Evolutionary conservation across 2,888 invertebrate genomes (phyloP).

Genomic region (Nomada hirtipes): DNA sequence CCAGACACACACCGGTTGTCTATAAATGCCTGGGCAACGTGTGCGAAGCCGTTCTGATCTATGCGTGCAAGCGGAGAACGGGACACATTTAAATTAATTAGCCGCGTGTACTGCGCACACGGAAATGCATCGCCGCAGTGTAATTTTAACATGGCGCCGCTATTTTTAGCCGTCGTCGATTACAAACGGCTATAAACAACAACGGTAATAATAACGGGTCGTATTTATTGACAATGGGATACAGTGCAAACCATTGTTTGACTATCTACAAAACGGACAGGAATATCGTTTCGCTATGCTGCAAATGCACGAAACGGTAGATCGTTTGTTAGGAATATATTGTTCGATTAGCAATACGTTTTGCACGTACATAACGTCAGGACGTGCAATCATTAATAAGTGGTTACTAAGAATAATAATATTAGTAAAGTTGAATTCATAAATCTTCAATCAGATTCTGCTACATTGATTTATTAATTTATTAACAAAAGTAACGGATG

Average conservation of each 20-base stretch:
- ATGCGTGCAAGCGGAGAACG: constrained; percentile 1
- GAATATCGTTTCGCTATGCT: not conserved
- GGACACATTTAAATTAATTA: constrained; percentile 36
- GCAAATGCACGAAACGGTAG: not conserved
- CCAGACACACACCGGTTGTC: not conserved
- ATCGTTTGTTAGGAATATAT: too few relatives aligned
- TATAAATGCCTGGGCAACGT: constrained; percentile 8
- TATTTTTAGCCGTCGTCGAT: constrained; percentile 32
- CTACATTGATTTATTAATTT: too few relatives aligned
- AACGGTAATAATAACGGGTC: constrained; percentile 33
- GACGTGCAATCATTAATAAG: too few relatives aligned
- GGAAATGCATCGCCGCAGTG: constrained; percentile 26
- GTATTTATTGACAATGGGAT: constrained; percentile 21
- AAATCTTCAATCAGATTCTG: too few relatives aligned
- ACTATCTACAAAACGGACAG: not conserved
- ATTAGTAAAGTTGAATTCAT: too few relatives aligned
- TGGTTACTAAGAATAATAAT: too few relatives aligned
- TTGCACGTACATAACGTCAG: too few relatives aligned
- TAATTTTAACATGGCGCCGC: constrained; percentile 35
- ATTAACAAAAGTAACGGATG: too few relatives aligned
- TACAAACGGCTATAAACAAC: constrained; percentile 32
- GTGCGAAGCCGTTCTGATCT: constrained; percentile 13
- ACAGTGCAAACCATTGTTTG: not conserved
- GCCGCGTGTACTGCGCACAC: constrained; percentile 16
- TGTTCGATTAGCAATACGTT: too few relatives aligned